Evolutionary conservation across 2,113 vertebrate genomes (phyloP), one percentile per base, ranked within the genome.

Genomic region (Lathamus discolor): DNA sequence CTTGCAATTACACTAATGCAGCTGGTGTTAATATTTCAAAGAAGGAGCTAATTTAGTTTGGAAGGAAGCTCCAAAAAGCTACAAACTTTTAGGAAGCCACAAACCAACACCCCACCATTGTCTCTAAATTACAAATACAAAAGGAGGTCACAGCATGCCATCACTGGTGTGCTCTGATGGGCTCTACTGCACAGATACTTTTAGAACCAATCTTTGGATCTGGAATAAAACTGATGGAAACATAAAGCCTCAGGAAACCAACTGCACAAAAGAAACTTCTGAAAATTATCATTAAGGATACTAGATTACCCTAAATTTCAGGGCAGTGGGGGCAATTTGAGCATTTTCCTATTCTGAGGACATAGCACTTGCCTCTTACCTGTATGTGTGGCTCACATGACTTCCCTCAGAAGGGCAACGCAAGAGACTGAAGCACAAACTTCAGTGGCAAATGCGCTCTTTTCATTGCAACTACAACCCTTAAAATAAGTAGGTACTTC

Each of bases 401-500:
- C 39, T 72, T 76, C 31, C 41, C 49, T 46, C 41, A 75, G 69
- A 48, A 87, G 35, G 52, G 29, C 25, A 61, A 91, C 25, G 13
- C 0, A 1, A 51, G 6, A 84, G 7, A 90, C 68, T 80, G 11
- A 88, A 90, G 16, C 5, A 64, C 31, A 35, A 88, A 59, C n/a
- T 59, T 15, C 39, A 85, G 79, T 44, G 12, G 63, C 41, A 67
- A 46, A 91, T 23, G 44, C 49, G 14, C 51, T 81, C 52, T 95
- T 96, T 90, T 86, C 84, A 94, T 70, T 88, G 66, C 52, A 96
- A 89, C 69, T 85, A 72, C 79, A 83, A 91, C 39, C 17, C 84
- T 88, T 75, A 83, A 89, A 95, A 83, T 18, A 63, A 95, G 76
- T 39, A 82, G n/a, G 31, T 33, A 91, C 55, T 77, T 79, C 80